These are phyloP conservation scores for Mystacornis crossleyi DNA, from an alignment of 2,113 vertebrate genomes.

Conservation along the genomic window DNA sequence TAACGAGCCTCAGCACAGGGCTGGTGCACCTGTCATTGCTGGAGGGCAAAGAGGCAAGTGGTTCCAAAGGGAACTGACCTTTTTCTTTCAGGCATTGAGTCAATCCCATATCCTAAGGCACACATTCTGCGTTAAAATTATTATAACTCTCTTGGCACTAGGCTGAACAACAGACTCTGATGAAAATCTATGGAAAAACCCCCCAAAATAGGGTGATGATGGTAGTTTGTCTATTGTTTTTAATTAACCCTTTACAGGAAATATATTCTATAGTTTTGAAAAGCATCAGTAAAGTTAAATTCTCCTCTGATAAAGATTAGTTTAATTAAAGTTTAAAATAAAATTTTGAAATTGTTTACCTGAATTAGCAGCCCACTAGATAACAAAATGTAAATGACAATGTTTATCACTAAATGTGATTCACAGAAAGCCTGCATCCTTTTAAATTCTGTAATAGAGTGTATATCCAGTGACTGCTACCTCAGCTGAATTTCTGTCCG, in stretches of 20 bases:
- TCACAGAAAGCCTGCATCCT: neutral
- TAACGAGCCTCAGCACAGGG: neutral
- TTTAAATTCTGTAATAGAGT: neutral
- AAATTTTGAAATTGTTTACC: neutral
- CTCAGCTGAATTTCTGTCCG: constrained; percentile 52
- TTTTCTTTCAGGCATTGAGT: constrained; percentile 55
- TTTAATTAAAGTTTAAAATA: neutral
- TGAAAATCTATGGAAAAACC: neutral
- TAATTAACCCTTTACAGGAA: neutral
- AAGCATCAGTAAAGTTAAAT: neutral
- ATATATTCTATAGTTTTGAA: neutral
- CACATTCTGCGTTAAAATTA: constrained; percentile 37
- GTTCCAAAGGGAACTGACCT: constrained; percentile 59
- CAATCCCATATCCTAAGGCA: constrained; percentile 57
- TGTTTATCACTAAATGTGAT: neutral
- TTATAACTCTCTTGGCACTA: constrained; percentile 11
- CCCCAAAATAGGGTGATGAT: neutral
- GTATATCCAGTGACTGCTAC: neutral
- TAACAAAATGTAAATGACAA: neutral
- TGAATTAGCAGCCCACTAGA: neutral
- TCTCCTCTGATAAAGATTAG: neutral
- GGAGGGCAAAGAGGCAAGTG: constrained; percentile 22
- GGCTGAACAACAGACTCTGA: constrained; percentile 9
- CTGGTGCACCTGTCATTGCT: constrained; percentile 54
- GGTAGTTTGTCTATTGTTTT: neutral